These are phyloP conservation scores for Cephalotes varians DNA, from an alignment of 2,888 invertebrate species.

Conservation along the genomic window DNA sequence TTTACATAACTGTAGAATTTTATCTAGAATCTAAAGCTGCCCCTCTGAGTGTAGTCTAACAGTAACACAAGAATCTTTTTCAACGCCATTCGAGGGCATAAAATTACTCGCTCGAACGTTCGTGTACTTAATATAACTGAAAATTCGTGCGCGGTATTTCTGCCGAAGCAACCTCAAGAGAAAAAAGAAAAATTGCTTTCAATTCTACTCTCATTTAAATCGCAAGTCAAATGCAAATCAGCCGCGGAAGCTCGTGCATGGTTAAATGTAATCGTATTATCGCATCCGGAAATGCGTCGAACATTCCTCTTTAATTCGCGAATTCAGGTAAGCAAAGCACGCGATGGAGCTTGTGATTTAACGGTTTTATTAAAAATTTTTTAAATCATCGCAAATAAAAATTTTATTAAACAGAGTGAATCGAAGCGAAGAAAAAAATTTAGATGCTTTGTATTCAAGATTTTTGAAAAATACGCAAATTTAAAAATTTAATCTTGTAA, in stretches of 20 bases:
- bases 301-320: slow-evolving; percentile 6
- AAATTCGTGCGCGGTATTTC: slow-evolving; percentile 26
- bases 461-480: neutral
- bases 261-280: slow-evolving; percentile 30
- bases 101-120: slow-evolving; percentile 13
- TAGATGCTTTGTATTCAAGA: neutral
- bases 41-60: neutral
- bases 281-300: neutral
- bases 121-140: slow-evolving; percentile 26
- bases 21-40: neutral
- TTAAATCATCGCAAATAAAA: neutral
- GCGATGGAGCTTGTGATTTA: neutral
- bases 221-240: slow-evolving; percentile 43
- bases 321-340: neutral
- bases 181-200: slow-evolving; percentile 34
- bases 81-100: neutral
- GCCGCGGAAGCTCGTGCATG: neutral
- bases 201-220: slow-evolving; percentile 37
- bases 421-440: neutral
- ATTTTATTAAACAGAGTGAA: neutral
- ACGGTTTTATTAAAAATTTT: neutral
- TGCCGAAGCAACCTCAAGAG: neutral
- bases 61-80: slow-evolving; percentile 16
- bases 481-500: neutral
- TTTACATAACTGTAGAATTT: slow-evolving; percentile 5